Base-by-base conservation (phyloP, 2,113 vertebrate species). In the Tautogolabrus adspersus region DNA sequence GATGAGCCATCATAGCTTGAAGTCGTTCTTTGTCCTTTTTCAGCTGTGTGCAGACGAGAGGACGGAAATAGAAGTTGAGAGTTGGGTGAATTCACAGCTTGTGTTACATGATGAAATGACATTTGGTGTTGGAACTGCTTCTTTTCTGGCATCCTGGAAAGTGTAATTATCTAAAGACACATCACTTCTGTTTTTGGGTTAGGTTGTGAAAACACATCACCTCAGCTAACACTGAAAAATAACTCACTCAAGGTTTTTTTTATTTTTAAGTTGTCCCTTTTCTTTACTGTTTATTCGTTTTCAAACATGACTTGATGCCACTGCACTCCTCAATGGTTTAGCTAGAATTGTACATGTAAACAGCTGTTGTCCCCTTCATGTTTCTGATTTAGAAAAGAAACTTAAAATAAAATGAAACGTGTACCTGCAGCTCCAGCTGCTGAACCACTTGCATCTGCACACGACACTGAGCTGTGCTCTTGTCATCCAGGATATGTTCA, bases 381-480 rank as follows among this genome's bases (percentile, higher is more conserved):
- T 16, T 55, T 26, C 15, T 6, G 30, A 8, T 64, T 7, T 42
- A 42, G 11, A 8, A 42, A 68, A 7, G 0, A 34, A 40, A 44
- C 23, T 46, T 22, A n/a, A 63, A 47, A 8, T 0, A 6, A 67
- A 57, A 57, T 16, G 0, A 8, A 60, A 56, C 2, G 8, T 26
- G 0, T 95, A 99, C 98, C 97, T 99, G 98, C 81, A 99, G 92
- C 89, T 99, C 98, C 94, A 99, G 92, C 94, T 99, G 98, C 93
- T 99, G 98, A 82, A 99, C 98, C 88, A 99, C 98, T 93, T 99
- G 98, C 97, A 99, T 99, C 95, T 99, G 98, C 85, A 99, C 98
- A 91, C 98, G 96, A 93, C 98, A 99, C 92, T 99, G 98, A 57
- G 98, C 98, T 82, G 98, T 99, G 88, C 98, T 99, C 95, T 98